Base-by-base conservation (phyloP, 1,140 invertebrate species). In the Micrasema minimum region DNA sequence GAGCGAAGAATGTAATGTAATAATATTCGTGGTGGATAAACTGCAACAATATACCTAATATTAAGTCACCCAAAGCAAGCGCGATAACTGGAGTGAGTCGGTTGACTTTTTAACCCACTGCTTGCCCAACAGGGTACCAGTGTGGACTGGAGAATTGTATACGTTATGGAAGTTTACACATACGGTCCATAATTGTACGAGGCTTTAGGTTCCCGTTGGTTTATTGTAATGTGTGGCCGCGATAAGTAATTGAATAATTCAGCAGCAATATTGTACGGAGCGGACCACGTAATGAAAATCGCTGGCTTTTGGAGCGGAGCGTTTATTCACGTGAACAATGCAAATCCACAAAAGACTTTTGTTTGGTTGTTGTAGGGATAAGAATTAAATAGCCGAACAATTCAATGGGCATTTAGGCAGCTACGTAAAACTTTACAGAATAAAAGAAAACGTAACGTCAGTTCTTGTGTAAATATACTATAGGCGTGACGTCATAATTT, bases 21-120 rank as follows among this genome's bases (percentile, higher is more conserved):
- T n/a, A n/a, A n/a, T n/a, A n/a, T n/a, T n/a, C n/a, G n/a, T n/a
- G n/a, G n/a, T n/a, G n/a, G n/a, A n/a, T n/a, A n/a, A n/a, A n/a
- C n/a, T n/a, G n/a, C n/a, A n/a, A n/a, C n/a, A n/a, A n/a, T n/a
- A n/a, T n/a, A n/a, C n/a, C n/a, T n/a, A n/a, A n/a, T n/a, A n/a
- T n/a, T 16, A 14, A 45, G 43, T 45, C n/a, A 16, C n/a, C 18
- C 48, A 4, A 23, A 51, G 48, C 67, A 50, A 23, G 43, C 59
- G 12, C 10, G 48, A 37, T 43, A 61, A 61, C 35, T 61, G 57
- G 57, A 61, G 35, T 61, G 57, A 20, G 18, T 22, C 57, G 57
- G 2, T 4, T 61, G 57, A 61, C 57, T 61, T 61, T 43, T 61
- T 43, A 43, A 43, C 57, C 57, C 57, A 61, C n/a, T 37, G 37